Evolutionary conservation across 1,140 invertebrate genomes (phyloP).

Genomic region (Alviniconcha marisindica): DNA sequence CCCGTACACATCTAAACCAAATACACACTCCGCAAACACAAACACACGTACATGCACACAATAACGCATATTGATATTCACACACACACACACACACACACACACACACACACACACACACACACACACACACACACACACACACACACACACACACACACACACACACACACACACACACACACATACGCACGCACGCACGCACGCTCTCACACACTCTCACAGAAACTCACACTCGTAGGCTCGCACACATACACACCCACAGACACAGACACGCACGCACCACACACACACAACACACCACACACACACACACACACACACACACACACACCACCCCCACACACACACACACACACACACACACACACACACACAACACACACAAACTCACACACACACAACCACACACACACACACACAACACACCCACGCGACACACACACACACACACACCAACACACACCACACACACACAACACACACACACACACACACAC

Average conservation of each 20-base stretch:
- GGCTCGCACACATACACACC: not conserved
- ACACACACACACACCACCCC: not conserved
- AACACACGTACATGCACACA: not conserved
- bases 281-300: no score
- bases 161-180: not conserved
- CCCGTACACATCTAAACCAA: not conserved
- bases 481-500: not conserved
- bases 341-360: not conserved
- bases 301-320: not conserved
- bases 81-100: slow-evolving; percentile 19
- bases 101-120: not conserved
- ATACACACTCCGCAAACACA: no score
- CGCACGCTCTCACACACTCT: not conserved
- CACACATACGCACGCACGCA: not conserved
- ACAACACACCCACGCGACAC: slow-evolving; percentile 8
- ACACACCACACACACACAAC: not conserved
- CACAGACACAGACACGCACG: not conserved
- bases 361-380: not conserved
- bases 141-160: slow-evolving; percentile 10
- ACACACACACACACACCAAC: slow-evolving; percentile 12
- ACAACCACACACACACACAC: not conserved
- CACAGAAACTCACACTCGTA: not conserved
- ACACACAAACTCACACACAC: not conserved
- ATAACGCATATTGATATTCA: not conserved
- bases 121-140: not conserved